Base-by-base conservation (phyloP, 1,140 invertebrate species). In the Bradynema listronoti region DNA sequence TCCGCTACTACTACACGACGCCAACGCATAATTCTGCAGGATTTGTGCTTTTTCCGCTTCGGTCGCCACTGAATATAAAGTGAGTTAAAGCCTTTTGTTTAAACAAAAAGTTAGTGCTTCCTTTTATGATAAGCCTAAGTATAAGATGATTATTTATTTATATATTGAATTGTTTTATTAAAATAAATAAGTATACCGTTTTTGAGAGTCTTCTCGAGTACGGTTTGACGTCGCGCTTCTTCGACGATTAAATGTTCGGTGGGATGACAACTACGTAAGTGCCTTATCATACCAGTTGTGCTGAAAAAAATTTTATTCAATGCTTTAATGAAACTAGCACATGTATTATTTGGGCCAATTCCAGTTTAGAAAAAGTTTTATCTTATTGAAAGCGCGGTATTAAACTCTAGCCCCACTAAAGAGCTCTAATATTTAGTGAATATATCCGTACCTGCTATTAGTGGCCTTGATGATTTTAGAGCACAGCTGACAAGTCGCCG, bases 251-350 rank as follows among this genome's bases (percentile, higher is more conserved):
- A 22, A 32, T 58, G 36, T 43, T 66, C 65, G 3, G 14, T n/a
- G 7, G 27, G 27, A 39, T 66, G 64, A 32, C 64, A 66, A 45
- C 65, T 68, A 4, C 65, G 57, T 27, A 66, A 30, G 39, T 66
- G 64, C 24, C 64, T 19, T 27, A 66, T 66, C 64, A 66, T 66
- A 39, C 64, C 64, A 11, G 64, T 66, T 25, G 64, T 66, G 57
- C 64, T 66, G 19, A 14, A 67, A 63, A 24, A 1, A n/a, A 6
- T 29, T 14, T 25, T 41, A 9, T 4, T 24, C 11, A 63, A 24
- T 7, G 22, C 6, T n/a, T 11, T 63, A n/a, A 11, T 1, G 14
- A 0, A 61, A 6, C 41, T 24, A 55, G 9, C 16, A 55, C 19
- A 5, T 7, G 19, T 7, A 51, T 25, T 9, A 39, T 30, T 19